These are phyloP conservation scores for Tamias sibiricus DNA, from an alignment of 2,113 vertebrate species.

Conservation along the genomic window DNA sequence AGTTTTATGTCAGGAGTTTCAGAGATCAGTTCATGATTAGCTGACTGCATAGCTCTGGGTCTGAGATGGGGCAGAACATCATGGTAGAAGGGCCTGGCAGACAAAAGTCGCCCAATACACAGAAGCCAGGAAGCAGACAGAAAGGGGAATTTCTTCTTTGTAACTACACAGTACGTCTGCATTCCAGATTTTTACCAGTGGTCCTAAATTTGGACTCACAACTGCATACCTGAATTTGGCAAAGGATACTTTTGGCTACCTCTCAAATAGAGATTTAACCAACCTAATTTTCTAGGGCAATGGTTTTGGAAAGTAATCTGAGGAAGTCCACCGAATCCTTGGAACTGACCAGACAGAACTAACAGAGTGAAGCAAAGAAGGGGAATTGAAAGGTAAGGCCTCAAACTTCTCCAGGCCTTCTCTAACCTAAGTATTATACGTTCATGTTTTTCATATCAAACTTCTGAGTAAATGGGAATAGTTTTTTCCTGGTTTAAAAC, in stretches of 20 bases:
- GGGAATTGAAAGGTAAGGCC: neutral
- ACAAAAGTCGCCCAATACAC: too few species aligned
- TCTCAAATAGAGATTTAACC: too few species aligned
- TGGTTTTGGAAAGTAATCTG: neutral
- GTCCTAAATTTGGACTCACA: neutral
- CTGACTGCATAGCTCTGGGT: too few species aligned
- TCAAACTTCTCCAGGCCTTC: neutral
- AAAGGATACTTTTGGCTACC: too few species aligned
- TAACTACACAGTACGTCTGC: neutral
- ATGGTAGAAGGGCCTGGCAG: too few species aligned
- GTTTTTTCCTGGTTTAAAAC: neutral
- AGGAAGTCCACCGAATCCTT: neutral
- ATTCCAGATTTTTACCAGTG: neutral
- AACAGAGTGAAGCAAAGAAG: neutral
- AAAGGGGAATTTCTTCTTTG: neutral
- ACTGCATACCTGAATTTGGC: neutral
- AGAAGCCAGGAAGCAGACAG: too few species aligned
- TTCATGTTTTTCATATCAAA: neutral
- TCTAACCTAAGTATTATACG: neutral
- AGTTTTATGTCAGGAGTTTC: too few species aligned
- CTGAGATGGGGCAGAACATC: too few species aligned
- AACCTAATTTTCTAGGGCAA: neutral
- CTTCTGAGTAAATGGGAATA: neutral
- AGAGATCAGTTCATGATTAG: too few species aligned
- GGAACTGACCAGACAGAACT: neutral